phyloP scores from a whole-genome alignment of 2,888 invertebrate species.

The Pterostichus madidus region DNA sequence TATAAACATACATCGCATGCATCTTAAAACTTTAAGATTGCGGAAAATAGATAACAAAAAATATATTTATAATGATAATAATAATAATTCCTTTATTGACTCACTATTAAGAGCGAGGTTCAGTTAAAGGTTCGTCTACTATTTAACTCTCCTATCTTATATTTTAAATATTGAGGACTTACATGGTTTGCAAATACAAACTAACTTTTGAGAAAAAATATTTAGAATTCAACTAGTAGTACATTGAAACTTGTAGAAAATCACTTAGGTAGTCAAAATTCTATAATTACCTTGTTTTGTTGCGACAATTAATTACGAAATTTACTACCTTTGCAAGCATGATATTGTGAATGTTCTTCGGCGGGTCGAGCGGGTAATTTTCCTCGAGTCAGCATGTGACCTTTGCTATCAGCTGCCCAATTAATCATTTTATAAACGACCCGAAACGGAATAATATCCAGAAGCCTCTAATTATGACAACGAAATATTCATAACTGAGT shows the following conservation, averaged over 20 bases:
- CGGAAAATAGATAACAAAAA: too few species aligned
- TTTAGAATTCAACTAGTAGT: too few species aligned
- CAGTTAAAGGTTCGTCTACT: too few species aligned
- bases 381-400: slow-evolving; percentile 54
- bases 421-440: slow-evolving; percentile 60
- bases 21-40: too few species aligned
- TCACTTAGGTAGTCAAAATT: slow-evolving; percentile 35
- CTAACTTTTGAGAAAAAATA: neutral
- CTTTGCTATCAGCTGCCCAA: slow-evolving; percentile 54
- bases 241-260: neutral
- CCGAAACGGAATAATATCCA: slow-evolving; percentile 49
- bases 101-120: too few species aligned
- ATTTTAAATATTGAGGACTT: too few species aligned
- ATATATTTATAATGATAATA: too few species aligned
- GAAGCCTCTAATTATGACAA: slow-evolving; percentile 50
- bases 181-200: neutral
- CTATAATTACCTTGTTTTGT: slow-evolving; percentile 60
- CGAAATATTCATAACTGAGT: slow-evolving; percentile 14
- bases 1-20: too few species aligned
- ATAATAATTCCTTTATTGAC: too few species aligned
- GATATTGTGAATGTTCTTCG: slow-evolving; percentile 30
- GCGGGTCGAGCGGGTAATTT: slow-evolving; percentile 30
- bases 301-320: slow-evolving; percentile 56
- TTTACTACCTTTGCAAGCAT: slow-evolving; percentile 50
- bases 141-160: too few species aligned